These are phyloP conservation scores for Nycticryphes semicollaris DNA, from an alignment of 2,113 vertebrate genomes.

Conservation along the genomic window DNA sequence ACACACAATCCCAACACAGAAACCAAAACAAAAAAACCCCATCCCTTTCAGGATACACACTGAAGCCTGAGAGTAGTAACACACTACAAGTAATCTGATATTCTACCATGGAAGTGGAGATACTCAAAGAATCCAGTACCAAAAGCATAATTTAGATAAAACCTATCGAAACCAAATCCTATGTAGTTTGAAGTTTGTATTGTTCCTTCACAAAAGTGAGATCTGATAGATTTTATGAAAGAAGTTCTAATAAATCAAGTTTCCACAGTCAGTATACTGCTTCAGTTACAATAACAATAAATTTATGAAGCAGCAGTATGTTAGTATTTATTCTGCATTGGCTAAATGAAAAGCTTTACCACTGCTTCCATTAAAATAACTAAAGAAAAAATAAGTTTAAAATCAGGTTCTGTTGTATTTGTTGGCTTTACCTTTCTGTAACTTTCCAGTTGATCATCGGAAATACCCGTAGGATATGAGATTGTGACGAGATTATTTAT, in stretches of 20 bases:
- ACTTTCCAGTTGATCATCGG: constrained; percentile 83
- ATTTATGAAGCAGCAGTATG: background rate
- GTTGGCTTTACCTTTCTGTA: constrained; percentile 80
- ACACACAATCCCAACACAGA: background rate
- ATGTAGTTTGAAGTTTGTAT: background rate
- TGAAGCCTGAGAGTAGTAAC: background rate
- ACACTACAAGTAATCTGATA: background rate
- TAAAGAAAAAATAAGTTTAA: background rate
- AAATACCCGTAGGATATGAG: constrained; percentile 86
- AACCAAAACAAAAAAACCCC: background rate
- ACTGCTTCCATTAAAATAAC: background rate
- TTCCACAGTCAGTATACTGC: background rate
- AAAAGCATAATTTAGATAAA: background rate
- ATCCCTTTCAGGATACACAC: background rate
- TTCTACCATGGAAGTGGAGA: background rate
- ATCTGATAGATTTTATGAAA: background rate
- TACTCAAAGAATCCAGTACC: background rate
- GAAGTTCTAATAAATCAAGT: background rate
- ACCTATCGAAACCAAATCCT: background rate
- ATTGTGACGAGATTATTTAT: constrained; percentile 80
- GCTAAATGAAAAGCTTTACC: background rate
- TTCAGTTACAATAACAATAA: background rate
- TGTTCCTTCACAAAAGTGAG: background rate
- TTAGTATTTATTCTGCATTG: background rate
- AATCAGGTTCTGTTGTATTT: background rate